phyloP scores from a whole-genome alignment of 2,888 invertebrate species.

The Pristionchus fissidentatus region DNA sequence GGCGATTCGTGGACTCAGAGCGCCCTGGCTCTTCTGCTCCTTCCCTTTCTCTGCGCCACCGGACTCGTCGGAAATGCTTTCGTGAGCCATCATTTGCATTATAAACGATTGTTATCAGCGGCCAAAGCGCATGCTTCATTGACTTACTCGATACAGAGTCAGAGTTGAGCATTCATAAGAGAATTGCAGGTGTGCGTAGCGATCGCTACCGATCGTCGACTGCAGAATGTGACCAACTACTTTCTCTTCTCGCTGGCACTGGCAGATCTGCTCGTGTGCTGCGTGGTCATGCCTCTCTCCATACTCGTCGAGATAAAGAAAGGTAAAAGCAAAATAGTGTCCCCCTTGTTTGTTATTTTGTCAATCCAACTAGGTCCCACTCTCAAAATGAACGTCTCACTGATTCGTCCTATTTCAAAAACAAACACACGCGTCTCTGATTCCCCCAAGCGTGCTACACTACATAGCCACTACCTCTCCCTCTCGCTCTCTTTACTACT shows the following conservation, averaged over 20 bases:
- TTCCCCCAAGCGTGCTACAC: background rate
- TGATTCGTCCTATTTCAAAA: background rate
- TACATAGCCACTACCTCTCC: slow-evolving; percentile 18
- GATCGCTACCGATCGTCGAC: slow-evolving; percentile 88
- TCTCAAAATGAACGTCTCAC: background rate
- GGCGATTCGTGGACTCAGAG: slow-evolving; percentile 54
- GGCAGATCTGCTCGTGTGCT: slow-evolving; percentile 91
- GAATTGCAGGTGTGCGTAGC: slow-evolving; percentile 91
- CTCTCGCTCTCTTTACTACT: background rate
- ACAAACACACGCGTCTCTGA: too few relatives aligned
- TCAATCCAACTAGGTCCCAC: background rate
- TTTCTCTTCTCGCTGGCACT: slow-evolving; percentile 92
- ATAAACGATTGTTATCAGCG: too few relatives aligned
- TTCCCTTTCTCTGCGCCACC: slow-evolving; percentile 67
- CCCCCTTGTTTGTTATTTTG: background rate
- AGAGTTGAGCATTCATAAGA: too few relatives aligned
- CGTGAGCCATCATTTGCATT: slow-evolving; percentile 20
- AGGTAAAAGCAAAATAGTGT: too few relatives aligned
- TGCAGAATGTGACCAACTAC: slow-evolving; percentile 96
- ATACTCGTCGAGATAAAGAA: slow-evolving; percentile 90
- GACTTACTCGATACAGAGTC: too few relatives aligned
- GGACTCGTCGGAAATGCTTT: slow-evolving; percentile 66
- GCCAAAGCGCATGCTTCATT: too few relatives aligned
- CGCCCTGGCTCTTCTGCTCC: slow-evolving; percentile 64
- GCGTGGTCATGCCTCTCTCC: slow-evolving; percentile 95